Base-by-base conservation (phyloP, 2,113 vertebrate genomes). In the Rhadina sibilatrix region DNA sequence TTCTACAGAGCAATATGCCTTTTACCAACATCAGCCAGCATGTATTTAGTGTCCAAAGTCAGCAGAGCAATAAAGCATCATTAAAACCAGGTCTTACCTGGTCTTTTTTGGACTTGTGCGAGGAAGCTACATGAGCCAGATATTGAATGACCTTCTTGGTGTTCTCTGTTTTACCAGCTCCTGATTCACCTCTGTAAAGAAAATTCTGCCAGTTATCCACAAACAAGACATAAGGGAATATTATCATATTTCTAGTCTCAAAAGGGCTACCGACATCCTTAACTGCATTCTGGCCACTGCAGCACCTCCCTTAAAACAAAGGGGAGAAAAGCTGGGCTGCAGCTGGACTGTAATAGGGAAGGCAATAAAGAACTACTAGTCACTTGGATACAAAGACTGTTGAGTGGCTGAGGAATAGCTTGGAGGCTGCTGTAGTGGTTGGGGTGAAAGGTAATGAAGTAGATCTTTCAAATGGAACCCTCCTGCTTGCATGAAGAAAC, bases 131-230 rank as follows among this genome's bases (percentile, higher is more conserved):
- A 1, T 99, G 98, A 90, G 99, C 99, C 96, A 99, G 98, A 95
- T 99, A 99, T 96, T 99, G 99, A 98, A 99, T 99, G 83, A 99
- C 99, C 86, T 99, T 99, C 97, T 99, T 99, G 97, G 99, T 99
- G 97, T 99, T 99, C 96, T 99, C 99, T 0, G 99, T 99, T 97
- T 99, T 99, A 76, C 99, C 99, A 86, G 99, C 99, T 97, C 99
- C 99, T 28, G 99, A 99, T 95, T 99, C 99, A 74, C 99, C 99
- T 90, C 99, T 99, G 96, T 65, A 95, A 97, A 97, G 23, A 93
- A 94, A 98, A 69, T 35, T 35, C 35, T 50, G 28, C 64, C 24
- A 54, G 78, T 93, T 40, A 89, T 63, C 82, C 70, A 87, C 59
- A 63, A 23, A 69, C 46, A 75, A 94, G 35, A 87, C 1, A 1